Evolutionary conservation across 2,888 invertebrate genomes (phyloP).

Genomic region (Hyppa rectilinea): DNA sequence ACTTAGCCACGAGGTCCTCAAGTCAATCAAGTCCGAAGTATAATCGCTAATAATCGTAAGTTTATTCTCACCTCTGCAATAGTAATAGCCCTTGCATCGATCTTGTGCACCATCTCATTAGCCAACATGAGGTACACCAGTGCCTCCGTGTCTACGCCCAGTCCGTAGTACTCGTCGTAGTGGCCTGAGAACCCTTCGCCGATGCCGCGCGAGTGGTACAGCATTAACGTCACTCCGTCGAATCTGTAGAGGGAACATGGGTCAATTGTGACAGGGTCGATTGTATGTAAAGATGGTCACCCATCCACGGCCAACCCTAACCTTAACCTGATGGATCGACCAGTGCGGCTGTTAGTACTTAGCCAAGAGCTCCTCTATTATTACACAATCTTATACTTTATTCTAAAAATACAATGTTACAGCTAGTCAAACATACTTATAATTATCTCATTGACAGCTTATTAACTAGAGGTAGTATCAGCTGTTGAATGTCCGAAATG

Average conservation of each 20-base stretch:
- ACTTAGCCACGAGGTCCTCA: too few species aligned
- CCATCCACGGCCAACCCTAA: too few species aligned
- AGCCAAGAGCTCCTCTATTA: too few species aligned
- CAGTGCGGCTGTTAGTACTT: too few species aligned
- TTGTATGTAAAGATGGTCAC: too few species aligned
- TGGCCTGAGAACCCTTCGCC: slow-evolving; percentile 97
- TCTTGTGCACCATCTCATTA: slow-evolving; percentile 96
- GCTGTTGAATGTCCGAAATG: slow-evolving; percentile 2
- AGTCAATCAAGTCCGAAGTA: too few species aligned
- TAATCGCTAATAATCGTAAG: too few species aligned
- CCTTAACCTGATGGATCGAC: too few species aligned
- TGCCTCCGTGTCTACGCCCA: slow-evolving; percentile 99
- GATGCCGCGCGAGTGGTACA: slow-evolving; percentile 99
- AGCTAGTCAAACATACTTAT: not conserved
- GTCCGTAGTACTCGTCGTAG: slow-evolving; percentile 99
- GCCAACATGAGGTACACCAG: slow-evolving; percentile 98
- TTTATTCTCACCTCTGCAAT: slow-evolving; percentile 96
- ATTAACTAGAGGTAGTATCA: slow-evolving; percentile 14
- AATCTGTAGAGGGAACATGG: slow-evolving; percentile 90
- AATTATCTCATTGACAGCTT: not conserved
- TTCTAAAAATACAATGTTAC: not conserved
- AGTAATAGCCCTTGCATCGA: slow-evolving; percentile 95
- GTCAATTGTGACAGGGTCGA: not conserved
- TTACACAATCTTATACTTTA: not conserved
- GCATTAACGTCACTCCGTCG: slow-evolving; percentile 99